Evolutionary conservation across 2,888 invertebrate genomes (phyloP).

Genomic region (Tipula confusa): DNA sequence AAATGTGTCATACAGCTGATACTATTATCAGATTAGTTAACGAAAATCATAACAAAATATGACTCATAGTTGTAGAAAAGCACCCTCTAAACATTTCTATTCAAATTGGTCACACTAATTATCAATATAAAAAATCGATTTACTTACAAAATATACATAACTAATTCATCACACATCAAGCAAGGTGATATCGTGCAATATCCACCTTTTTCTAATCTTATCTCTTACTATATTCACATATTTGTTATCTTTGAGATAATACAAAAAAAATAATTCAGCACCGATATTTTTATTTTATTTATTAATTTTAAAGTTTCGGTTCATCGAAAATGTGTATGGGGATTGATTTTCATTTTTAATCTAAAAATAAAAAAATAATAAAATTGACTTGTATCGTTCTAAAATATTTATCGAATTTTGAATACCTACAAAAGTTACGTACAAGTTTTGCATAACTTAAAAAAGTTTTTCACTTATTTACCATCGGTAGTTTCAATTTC

Average conservation of each 20-base stretch:
- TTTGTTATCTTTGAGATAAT: not conserved
- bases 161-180: not conserved
- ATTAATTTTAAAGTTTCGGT: not conserved
- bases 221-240: not conserved
- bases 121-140: too few species aligned
- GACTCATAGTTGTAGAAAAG: not conserved
- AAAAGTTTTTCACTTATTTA: not conserved
- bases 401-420: conserved; percentile 5
- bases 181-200: not conserved
- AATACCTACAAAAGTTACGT: conserved; percentile 6
- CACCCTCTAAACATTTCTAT: not conserved
- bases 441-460: conserved; percentile 5
- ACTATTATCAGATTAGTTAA: not conserved
- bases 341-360: not conserved
- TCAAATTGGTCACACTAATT: not conserved
- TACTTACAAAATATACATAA: not conserved
- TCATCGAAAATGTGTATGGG: not conserved
- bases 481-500: conserved; percentile 12
- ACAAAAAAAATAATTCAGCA: not conserved
- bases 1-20: too few species aligned
- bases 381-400: not conserved
- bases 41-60: not conserved
- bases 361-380: not conserved
- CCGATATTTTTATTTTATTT: not conserved
- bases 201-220: not conserved